Evolutionary conservation across 2,797 vertebrate genomes (phyloP).

Genomic region (Coccyzus lansbergi): DNA sequence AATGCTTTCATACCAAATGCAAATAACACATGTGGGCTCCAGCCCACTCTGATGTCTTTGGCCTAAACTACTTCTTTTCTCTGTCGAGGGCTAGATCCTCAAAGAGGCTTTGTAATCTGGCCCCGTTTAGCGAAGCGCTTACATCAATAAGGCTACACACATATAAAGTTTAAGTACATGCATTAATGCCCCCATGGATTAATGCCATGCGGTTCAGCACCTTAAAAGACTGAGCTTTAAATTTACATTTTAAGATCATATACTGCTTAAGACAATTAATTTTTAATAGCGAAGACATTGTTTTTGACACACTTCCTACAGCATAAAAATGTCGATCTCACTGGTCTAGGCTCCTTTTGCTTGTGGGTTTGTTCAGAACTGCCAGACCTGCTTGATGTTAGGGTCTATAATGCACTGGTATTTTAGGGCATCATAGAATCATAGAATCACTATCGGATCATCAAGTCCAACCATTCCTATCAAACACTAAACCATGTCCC

Average conservation of each 20-base stretch:
- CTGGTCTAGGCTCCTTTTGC: not conserved
- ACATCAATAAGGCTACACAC: not conserved
- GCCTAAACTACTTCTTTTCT: slow-evolving; percentile 26
- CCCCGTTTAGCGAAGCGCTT: slow-evolving; percentile 7
- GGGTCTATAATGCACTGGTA: too few relatives aligned
- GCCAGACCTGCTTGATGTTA: accelerated
- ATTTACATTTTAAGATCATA: slow-evolving; percentile 7
- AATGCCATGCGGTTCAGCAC: not conserved
- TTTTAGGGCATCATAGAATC: not conserved
- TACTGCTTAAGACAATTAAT: slow-evolving; percentile 5
- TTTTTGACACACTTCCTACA: not conserved
- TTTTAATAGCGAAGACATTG: not conserved
- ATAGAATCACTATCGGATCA: too few relatives aligned
- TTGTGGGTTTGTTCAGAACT: not conserved
- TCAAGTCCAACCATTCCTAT: too few relatives aligned
- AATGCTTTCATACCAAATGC: slow-evolving; percentile 43
- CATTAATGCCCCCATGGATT: slow-evolving; percentile 3
- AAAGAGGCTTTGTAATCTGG: slow-evolving; percentile 50
- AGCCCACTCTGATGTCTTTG: slow-evolving; percentile 10
- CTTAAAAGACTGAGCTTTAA: not conserved
- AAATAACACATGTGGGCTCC: not conserved
- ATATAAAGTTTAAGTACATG: not conserved
- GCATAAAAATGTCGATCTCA: not conserved
- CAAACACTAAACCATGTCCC: too few relatives aligned
- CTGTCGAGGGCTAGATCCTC: slow-evolving; percentile 22